Evolutionary conservation across 2,797 vertebrate species (phyloP).

Genomic region (Typhlichthys eigenmanni): DNA sequence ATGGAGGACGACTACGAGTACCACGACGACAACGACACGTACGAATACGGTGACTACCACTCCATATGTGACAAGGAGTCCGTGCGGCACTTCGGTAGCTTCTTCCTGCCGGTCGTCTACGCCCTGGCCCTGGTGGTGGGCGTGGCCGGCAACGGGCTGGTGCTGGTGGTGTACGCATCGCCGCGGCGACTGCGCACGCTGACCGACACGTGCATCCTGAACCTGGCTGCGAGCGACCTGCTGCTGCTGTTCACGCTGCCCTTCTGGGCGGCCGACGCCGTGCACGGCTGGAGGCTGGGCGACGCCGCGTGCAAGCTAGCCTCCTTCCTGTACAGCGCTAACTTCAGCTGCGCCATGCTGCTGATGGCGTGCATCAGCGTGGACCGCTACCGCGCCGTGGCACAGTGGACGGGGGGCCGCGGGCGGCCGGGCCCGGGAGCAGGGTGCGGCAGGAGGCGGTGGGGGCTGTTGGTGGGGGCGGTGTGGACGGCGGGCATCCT

Average conservation of each 20-base stretch:
- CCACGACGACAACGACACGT: conserved; percentile 50
- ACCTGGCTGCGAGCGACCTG: conserved; percentile 88
- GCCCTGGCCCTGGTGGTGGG: conserved; percentile 82
- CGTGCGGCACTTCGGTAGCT: conserved; percentile 83
- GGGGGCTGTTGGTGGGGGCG: conserved; percentile 61
- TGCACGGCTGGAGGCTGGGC: conserved; percentile 88
- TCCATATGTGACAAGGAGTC: conserved; percentile 84
- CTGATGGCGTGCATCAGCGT: conserved; percentile 92
- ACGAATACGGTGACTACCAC: conserved; percentile 73
- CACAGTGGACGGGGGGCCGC: conserved; percentile 34
- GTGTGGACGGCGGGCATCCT: conserved; percentile 82
- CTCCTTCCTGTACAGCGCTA: conserved; percentile 87
- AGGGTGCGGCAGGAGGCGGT: conserved; percentile 39
- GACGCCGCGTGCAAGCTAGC: conserved; percentile 83
- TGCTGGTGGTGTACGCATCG: conserved; percentile 84
- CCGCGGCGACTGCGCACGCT: conserved; percentile 84
- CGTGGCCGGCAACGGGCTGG: conserved; percentile 86
- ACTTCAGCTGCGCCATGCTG: conserved; percentile 93
- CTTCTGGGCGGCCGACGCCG: conserved; percentile 89
- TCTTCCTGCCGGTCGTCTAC: conserved; percentile 89
- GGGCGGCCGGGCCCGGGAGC: conserved; percentile 3
- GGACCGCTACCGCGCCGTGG: conserved; percentile 82
- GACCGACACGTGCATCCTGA: conserved; percentile 89
- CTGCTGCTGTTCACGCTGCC: conserved; percentile 89
- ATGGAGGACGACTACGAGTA: conserved; percentile 53